phyloP scores from a whole-genome alignment of 2,888 invertebrate genomes.

The Dusona sp. region DNA sequence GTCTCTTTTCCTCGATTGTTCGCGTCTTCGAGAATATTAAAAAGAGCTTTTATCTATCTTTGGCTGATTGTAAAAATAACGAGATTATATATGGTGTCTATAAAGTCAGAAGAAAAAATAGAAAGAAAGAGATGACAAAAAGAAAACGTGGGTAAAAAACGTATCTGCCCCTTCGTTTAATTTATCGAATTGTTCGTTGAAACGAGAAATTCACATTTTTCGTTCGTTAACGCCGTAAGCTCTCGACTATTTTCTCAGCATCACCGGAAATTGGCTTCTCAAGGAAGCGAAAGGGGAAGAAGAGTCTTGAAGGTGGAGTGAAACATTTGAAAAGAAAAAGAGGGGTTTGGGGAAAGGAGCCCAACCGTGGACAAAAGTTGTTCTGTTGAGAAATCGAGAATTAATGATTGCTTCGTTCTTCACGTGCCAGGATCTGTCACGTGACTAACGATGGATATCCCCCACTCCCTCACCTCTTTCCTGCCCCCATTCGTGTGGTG shows the following conservation, averaged over 20 bases:
- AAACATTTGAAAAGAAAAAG: background rate
- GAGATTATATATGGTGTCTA: slow-evolving; percentile 32
- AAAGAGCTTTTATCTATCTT: slow-evolving; percentile 38
- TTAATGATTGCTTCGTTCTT: slow-evolving; percentile 79
- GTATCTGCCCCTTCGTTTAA: slow-evolving; percentile 23
- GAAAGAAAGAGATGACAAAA: background rate
- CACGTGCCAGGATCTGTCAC: slow-evolving; percentile 75
- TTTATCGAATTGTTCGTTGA: slow-evolving; percentile 57
- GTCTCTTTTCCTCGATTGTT: background rate
- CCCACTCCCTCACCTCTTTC: background rate
- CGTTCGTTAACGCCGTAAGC: slow-evolving; percentile 29
- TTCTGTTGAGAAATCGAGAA: slow-evolving; percentile 70
- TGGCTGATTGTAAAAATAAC: slow-evolving; percentile 27
- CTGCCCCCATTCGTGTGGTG: slow-evolving; percentile 47
- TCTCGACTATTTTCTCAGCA: slow-evolving; percentile 38
- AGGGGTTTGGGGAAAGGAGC: background rate
- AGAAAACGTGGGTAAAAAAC: background rate
- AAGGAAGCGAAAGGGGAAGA: slow-evolving; percentile 47
- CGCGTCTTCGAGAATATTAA: slow-evolving; percentile 35
- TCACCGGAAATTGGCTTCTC: slow-evolving; percentile 69
- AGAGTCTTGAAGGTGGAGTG: slow-evolving; percentile 36
- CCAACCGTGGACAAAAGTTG: slow-evolving; percentile 73
- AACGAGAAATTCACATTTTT: slow-evolving; percentile 53
- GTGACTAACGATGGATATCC: slow-evolving; percentile 76
- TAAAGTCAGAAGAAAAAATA: background rate